Base-by-base conservation (phyloP, 2,797 vertebrate genomes). In the Lycodopsis pacificus region DNA sequence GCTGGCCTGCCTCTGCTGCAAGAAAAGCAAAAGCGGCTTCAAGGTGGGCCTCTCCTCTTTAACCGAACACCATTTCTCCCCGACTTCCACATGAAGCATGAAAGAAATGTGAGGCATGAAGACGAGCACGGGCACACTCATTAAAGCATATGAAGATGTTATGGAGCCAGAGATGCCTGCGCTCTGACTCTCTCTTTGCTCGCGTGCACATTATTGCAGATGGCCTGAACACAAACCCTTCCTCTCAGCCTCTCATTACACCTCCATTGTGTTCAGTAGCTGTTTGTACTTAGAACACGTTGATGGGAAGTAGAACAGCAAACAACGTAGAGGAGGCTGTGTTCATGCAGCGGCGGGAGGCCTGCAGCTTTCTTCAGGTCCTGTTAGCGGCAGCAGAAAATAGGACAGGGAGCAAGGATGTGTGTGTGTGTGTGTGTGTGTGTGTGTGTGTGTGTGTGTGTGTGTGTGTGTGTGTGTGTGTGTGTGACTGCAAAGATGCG, bases 1-100 rank as follows among this genome's bases (percentile, higher is more conserved):
- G 97, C 86, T 98, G 94, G 96, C 96, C 91, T 98, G 97, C 71
- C 88, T 97, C 93, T 98, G 97, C 95, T 98, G 97, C 91, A 98
- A 97, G 95, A 97, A 97, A 92, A 94, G 96, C 9, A 95, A 96
- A 86, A 95, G 95, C 1, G 96, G 97, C 87, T 98, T 98, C 92
- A 98, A 98, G 97, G 97, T 98, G 94, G 96, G 95, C 7, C 4
- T 10, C 19, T 20, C 4, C 27, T 66, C 48, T 9, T 8, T 5
- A 14, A 42, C 40, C 34, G 44, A 40, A 22, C 34, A 0, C 15
- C 4, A 5, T 25, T 42, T 42, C 53, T 53, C 59, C 20, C 9
- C 42, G 6, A 11, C 61, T 10, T 22, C 17, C 17, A 19, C 30
- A 1, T 7, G 9, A 58, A 58, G 4, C 42, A 58, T 36, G 1